Evolutionary conservation across 2,888 invertebrate genomes (phyloP), one percentile per base, ranked within the genome.

Genomic region (Andrena haemorrhoa): DNA sequence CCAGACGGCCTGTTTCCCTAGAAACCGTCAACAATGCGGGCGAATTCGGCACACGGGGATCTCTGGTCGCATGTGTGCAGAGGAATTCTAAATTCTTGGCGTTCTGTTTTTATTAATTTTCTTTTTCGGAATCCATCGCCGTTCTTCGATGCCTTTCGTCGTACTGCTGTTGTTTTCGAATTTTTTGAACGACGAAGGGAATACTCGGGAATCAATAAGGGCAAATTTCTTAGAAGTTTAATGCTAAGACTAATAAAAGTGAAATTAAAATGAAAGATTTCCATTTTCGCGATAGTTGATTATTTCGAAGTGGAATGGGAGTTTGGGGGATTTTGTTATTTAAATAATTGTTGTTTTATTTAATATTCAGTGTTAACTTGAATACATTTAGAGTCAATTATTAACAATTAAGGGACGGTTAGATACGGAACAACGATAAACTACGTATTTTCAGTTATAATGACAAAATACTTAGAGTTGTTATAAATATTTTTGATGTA

Each of bases 21-120:
- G 93, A 90, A 92, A 94, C 93, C 88, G 89, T 91, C 91, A 93
- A 93, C 92, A 93, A 90, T 89, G 87, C 91, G 64, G 89, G 87
- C 82, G 88, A 79, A 84, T 85, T 86, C 72, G 65, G 75, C 69
- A 84, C 35, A 61, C 33, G 49, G 65, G 33, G 61, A 60, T 70
- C 26, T 53, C 8, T 31, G 41, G 60, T 51, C 20, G 10, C 61
- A 74, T 26, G 33, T 53, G 16, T 60, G n/a, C 12, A 58, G 49
- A 60, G 35, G n/a, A 26, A 71, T 71, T 63, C 47, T 33, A 16
- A n/a, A 23, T n/a, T 6, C 6, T 58, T 16, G 29, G 20, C 63
- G n/a, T 2, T 20, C 29, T 12, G 6, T n/a, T n/a, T 53, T 41
- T 41, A 41, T 41, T 23, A 20, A 53, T 8, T 51, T 51, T 51